phyloP scores from a whole-genome alignment of 2,113 vertebrate species.

The Thryonomys swinderianus region DNA sequence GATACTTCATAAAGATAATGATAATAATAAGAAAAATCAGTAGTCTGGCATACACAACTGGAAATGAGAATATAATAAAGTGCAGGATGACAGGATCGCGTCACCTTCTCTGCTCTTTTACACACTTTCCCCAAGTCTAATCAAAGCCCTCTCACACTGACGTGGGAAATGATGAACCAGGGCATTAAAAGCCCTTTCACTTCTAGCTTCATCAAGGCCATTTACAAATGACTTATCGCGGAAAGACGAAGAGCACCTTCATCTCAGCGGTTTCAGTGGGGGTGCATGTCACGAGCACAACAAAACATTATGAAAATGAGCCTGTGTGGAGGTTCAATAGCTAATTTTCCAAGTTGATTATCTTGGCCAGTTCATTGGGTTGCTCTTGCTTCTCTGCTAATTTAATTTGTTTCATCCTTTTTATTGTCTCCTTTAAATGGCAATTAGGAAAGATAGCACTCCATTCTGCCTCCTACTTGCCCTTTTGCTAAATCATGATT shows the following conservation, averaged over 20 bases:
- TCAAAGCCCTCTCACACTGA: not conserved
- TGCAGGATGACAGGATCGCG: not conserved
- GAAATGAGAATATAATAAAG: constrained; percentile 43
- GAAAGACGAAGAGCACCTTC: constrained; percentile 62
- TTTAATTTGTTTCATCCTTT: constrained; percentile 79
- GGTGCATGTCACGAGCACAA: constrained; percentile 49
- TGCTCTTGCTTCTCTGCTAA: constrained; percentile 71
- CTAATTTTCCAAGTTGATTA: constrained; percentile 79
- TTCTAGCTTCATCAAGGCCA: constrained; percentile 55
- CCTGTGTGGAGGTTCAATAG: constrained; percentile 76
- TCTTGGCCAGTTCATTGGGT: constrained; percentile 76
- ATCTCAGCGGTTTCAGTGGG: constrained; percentile 37
- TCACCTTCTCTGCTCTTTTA: not conserved
- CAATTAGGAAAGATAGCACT: constrained; percentile 71
- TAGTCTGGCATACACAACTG: not conserved
- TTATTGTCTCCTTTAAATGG: constrained; percentile 78
- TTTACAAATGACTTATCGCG: constrained; percentile 43
- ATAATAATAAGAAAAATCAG: constrained; percentile 17
- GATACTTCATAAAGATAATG: constrained; percentile 9
- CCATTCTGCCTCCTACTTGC: constrained; percentile 67
- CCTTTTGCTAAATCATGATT: constrained; percentile 74
- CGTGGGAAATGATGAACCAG: constrained; percentile 19
- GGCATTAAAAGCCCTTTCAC: not conserved
- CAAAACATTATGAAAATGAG: constrained; percentile 70
- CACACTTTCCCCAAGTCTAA: not conserved